Evolutionary conservation across 2,797 vertebrate genomes (phyloP).

Genomic region (Acipenser ruthenus): DNA sequence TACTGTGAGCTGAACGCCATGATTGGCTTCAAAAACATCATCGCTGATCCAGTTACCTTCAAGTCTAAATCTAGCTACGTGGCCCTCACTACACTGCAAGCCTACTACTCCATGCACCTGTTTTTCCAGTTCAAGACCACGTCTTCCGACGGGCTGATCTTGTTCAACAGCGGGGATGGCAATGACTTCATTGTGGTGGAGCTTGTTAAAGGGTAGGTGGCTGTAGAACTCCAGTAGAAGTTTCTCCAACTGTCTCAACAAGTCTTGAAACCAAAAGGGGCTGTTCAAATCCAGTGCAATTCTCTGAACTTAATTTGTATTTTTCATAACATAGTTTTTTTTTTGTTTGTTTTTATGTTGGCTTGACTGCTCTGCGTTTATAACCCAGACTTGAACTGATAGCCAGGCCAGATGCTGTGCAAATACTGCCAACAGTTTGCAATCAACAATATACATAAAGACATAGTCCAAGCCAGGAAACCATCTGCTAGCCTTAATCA

Average conservation of each 20-base stretch:
- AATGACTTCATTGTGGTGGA: slow-evolving; percentile 98
- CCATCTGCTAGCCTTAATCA: neutral
- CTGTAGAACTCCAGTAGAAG: neutral
- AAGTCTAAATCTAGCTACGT: slow-evolving; percentile 95
- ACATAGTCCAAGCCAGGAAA: neutral
- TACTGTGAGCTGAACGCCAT: slow-evolving; percentile 96
- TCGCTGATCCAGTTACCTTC: slow-evolving; percentile 95
- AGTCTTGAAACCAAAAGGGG: too few relatives aligned
- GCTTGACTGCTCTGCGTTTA: too few relatives aligned
- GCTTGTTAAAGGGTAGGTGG: slow-evolving; percentile 90
- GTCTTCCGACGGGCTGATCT: slow-evolving; percentile 88
- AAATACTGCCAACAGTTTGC: neutral
- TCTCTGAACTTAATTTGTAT: neutral
- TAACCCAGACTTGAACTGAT: too few relatives aligned
- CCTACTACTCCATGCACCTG: slow-evolving; percentile 98
- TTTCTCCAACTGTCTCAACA: neutral
- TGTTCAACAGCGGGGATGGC: slow-evolving; percentile 93
- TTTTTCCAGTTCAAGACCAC: slow-evolving; percentile 99
- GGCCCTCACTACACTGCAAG: slow-evolving; percentile 85
- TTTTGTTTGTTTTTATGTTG: too few relatives aligned
- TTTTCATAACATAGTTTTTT: too few relatives aligned
- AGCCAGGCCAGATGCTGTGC: neutral
- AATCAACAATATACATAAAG: neutral
- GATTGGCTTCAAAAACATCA: slow-evolving; percentile 96
- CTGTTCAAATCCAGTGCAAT: neutral